Base-by-base conservation (phyloP, 1,140 invertebrate genomes). In the Phymorhynchus buccinoides region DNA sequence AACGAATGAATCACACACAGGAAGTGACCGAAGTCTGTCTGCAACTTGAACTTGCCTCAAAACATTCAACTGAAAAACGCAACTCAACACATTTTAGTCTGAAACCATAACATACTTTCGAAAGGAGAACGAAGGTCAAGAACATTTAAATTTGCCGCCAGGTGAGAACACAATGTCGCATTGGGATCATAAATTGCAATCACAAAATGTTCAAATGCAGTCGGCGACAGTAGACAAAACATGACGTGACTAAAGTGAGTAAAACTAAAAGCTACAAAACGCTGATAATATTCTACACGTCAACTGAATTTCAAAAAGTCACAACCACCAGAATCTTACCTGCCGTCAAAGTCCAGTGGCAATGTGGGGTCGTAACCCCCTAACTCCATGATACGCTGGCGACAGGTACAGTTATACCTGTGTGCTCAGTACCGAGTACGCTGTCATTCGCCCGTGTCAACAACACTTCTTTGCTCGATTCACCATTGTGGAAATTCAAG, bases 271-370 rank as follows among this genome's bases (percentile, higher is more conserved):
- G 62, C 30, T 27, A 12, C 30, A 27, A 27, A 22, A 71, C 77
- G 68, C 66, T 18, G 22, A 41, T 68, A 44, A 44, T n/a, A 32
- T 30, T 82, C 75, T 22, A 52, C 6, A 30, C 56, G 73, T 87
- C 48, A 87, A 83, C 86, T 87, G 79, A 83, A 83, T 41, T 87
- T 80, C 22, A 87, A 77, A 81, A 79, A 79, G 73, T 87, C 86
- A 41, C 73, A 86, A 18, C 73, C 85, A 35, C 66, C 35, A 32
- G 81, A 44, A 44, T 80, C 79, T n/a, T n/a, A n/a, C 79, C 56
- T 80, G 44, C 35, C 62, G n/a, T n/a, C n/a, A n/a, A n/a, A n/a
- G n/a, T n/a, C n/a, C n/a, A n/a, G n/a, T n/a, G n/a, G n/a, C n/a
- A n/a, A n/a, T n/a, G n/a, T n/a, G n/a, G n/a, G n/a, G n/a, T n/a